A percentile compares a stretch with the other conserved stretches of the same genome.
phyloP scores from a whole-genome alignment of 2,888 invertebrate genomes.

The Rhagonycha fulva region DNA sequence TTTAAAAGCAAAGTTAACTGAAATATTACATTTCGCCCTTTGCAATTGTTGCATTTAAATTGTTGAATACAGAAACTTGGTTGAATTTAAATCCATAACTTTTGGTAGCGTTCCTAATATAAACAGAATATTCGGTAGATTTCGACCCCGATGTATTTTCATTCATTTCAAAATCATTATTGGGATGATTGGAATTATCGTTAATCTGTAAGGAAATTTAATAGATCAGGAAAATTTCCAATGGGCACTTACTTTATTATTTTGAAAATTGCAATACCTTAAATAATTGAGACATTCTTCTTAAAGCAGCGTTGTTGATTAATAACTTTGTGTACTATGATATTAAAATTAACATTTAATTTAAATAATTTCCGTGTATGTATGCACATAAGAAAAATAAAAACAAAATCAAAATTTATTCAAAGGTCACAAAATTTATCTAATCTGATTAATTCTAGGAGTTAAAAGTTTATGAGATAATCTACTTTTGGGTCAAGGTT shows the following conservation, averaged over 20 bases:
- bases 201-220: not conserved
- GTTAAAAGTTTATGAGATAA: not conserved
- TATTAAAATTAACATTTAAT: too few species aligned
- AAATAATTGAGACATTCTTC: not conserved
- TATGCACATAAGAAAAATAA: not conserved
- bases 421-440: not conserved
- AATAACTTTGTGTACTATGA: not conserved
- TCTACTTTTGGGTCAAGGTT: too few species aligned
- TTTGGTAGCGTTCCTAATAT: slow-evolving; percentile 82
- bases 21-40: slow-evolving; percentile 65
- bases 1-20: not conserved
- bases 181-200: not conserved
- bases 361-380: too few species aligned
- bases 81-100: slow-evolving; percentile 80
- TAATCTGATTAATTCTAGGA: not conserved
- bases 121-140: slow-evolving; percentile 61
- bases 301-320: not conserved
- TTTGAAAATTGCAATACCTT: not conserved
- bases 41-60: slow-evolving; percentile 89
- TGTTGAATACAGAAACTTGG: slow-evolving; percentile 82
- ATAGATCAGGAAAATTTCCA: too few species aligned
- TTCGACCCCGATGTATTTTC: not conserved
- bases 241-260: not conserved
- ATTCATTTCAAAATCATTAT: not conserved
- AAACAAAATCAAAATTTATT: not conserved